Evolutionary conservation across 2,113 vertebrate genomes (phyloP).

Genomic region (Limnothrissa miodon): DNA sequence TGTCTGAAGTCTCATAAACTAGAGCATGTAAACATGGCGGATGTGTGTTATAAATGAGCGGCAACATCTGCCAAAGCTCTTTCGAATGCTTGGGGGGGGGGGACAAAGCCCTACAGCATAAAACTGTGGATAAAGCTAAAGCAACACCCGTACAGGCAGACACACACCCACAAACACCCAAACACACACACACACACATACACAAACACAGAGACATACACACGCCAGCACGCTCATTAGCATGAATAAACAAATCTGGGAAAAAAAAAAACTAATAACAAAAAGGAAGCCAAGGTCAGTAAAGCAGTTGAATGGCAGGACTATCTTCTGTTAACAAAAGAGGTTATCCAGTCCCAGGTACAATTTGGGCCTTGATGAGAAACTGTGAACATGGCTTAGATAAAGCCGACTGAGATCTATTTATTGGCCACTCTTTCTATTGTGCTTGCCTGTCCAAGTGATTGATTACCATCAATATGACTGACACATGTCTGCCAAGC

Average conservation of each 20-base stretch:
- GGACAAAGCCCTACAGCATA: background rate
- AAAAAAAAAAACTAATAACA: background rate
- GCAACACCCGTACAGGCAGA: background rate
- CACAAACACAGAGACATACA: no score
- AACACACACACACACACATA: background rate
- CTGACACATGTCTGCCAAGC: slow-evolving; percentile 10
- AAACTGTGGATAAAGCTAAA: background rate
- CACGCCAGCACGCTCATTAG: background rate
- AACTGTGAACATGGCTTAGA: slow-evolving; percentile 31
- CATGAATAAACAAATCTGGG: background rate
- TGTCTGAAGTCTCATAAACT: background rate
- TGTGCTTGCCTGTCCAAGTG: slow-evolving; percentile 19
- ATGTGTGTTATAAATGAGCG: background rate
- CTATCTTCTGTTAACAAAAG: background rate
- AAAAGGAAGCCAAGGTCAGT: background rate
- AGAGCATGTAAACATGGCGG: background rate
- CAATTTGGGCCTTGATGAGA: slow-evolving; percentile 10
- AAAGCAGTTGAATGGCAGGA: background rate
- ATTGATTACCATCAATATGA: slow-evolving; percentile 16
- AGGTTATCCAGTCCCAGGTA: background rate
- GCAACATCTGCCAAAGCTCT: slow-evolving; percentile 2
- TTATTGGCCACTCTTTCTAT: background rate
- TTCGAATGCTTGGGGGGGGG: background rate
- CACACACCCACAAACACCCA: background rate
- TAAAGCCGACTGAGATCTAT: background rate